These are phyloP conservation scores for Drosophila lini DNA, from an alignment of 1,140 invertebrate species.

Conservation along the genomic window DNA sequence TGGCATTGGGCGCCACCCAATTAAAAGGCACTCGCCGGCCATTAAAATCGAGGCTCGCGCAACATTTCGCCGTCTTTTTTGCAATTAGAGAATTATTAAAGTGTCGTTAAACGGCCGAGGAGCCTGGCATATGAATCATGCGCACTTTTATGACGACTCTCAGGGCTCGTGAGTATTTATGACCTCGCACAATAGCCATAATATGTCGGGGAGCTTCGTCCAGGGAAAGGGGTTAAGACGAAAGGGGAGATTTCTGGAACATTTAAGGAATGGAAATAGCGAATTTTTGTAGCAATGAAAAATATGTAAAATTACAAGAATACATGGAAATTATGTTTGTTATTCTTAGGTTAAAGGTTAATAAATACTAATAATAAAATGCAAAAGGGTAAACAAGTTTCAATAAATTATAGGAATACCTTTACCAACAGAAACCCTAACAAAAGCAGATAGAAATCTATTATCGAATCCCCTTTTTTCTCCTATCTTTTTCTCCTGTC, in stretches of 20 bases:
- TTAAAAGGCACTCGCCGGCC: conserved; percentile 69
- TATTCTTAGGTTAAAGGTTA: too few species aligned
- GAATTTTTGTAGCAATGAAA: background rate
- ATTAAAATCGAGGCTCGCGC: conserved; percentile 51
- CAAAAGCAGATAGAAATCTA: background rate
- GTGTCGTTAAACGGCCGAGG: conserved; percentile 65
- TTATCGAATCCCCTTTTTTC: conserved; percentile 1
- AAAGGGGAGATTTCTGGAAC: conserved; percentile 18
- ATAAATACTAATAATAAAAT: too few species aligned
- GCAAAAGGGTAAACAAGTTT: too few species aligned
- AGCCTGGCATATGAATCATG: conserved; percentile 68
- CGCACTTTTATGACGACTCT: conserved; percentile 69
- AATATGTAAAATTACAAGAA: background rate
- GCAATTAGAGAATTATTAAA: conserved; percentile 79
- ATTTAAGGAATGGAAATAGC: background rate
- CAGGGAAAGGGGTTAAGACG: background rate
- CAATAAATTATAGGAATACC: background rate
- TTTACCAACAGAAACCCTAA: background rate
- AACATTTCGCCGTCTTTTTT: conserved; percentile 62
- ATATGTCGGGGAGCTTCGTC: background rate
- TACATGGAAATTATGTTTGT: background rate
- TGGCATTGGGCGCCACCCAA: conserved; percentile 72
- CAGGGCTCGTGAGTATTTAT: conserved; percentile 68
- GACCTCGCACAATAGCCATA: conserved; percentile 42
- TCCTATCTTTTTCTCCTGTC: background rate